Conservation (phyloP, 2,797 vertebrate genomes). For the Cheirogaleus major region DNA sequence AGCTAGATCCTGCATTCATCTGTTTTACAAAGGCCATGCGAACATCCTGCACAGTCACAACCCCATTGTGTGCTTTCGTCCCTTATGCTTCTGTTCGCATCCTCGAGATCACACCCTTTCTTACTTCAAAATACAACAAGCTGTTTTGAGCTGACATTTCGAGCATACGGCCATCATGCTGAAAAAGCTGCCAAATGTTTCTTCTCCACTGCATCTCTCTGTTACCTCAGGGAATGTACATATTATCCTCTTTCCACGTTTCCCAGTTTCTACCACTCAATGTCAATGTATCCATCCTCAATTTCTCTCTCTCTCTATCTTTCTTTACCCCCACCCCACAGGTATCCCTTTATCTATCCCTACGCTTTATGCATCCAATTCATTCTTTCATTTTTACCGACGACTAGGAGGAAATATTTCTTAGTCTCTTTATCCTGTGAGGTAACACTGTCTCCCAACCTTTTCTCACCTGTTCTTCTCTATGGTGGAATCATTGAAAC, state of each 20-base stretch:
- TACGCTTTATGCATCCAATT: neutral
- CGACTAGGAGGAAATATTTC: neutral
- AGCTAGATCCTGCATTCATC: neutral
- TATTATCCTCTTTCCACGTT: neutral
- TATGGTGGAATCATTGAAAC: neutral
- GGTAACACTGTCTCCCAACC: neutral
- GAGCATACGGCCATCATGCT: slow-evolving; percentile 34
- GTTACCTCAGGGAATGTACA: slow-evolving; percentile 2
- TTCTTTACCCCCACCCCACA: neutral
- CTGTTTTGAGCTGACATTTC: slow-evolving; percentile 72
- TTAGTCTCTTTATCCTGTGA: neutral
- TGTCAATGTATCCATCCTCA: neutral
- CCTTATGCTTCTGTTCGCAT: slow-evolving; percentile 51
- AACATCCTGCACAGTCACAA: neutral
- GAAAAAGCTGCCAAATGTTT: slow-evolving; percentile 60
- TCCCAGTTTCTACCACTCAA: neutral
- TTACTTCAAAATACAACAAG: slow-evolving; percentile 66
- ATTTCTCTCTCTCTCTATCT: neutral
- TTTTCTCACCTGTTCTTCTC: neutral
- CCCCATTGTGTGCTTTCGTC: neutral
- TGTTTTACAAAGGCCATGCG: neutral
- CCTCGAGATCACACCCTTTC: slow-evolving; percentile 39
- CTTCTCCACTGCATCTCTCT: slow-evolving; percentile 14
- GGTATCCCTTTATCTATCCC: neutral
- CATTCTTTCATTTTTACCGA: neutral